Conservation (phyloP, 2,888 invertebrate species). For the Watsonalla binaria region DNA sequence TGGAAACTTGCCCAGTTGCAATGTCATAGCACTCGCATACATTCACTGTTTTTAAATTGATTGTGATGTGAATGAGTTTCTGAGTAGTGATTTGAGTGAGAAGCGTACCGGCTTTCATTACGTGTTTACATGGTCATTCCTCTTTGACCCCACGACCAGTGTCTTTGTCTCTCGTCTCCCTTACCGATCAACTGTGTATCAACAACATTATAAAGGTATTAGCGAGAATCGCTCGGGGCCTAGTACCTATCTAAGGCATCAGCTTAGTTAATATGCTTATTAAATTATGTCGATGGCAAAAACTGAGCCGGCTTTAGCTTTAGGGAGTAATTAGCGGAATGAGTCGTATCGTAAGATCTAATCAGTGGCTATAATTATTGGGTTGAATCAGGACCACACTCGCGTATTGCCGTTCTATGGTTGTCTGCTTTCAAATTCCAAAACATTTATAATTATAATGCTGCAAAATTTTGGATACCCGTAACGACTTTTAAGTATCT, state of each 20-base stretch:
- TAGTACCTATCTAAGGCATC: conserved; percentile 67
- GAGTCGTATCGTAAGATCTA: conserved; percentile 69
- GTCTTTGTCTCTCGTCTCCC: conserved; percentile 41
- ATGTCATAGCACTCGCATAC: conserved; percentile 53
- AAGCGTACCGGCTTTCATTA: conserved; percentile 63
- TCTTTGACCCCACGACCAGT: conserved; percentile 63
- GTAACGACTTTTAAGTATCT: conserved; percentile 8
- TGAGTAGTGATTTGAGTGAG: conserved; percentile 66
- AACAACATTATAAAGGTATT: conserved; percentile 60
- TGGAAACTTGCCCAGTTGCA: conserved; percentile 52
- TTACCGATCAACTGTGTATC: conserved; percentile 37
- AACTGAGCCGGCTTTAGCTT: conserved; percentile 66
- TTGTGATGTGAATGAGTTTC: conserved; percentile 68
- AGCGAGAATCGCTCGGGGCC: conserved; percentile 60
- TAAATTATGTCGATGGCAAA: conserved; percentile 76
- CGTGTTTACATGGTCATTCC: conserved; percentile 71
- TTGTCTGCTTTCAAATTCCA: conserved; percentile 1
- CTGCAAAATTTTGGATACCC: not conserved
- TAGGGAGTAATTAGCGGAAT: conserved; percentile 78
- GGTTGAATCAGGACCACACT: conserved; percentile 51
- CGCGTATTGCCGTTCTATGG: conserved; percentile 38
- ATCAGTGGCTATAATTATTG: conserved; percentile 73
- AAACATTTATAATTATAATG: too few relatives aligned
- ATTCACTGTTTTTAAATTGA: conserved; percentile 67
- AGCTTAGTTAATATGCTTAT: conserved; percentile 73